Evolutionary conservation across 2,113 vertebrate species (phyloP).

Genomic region (Prietella phreatophila): DNA sequence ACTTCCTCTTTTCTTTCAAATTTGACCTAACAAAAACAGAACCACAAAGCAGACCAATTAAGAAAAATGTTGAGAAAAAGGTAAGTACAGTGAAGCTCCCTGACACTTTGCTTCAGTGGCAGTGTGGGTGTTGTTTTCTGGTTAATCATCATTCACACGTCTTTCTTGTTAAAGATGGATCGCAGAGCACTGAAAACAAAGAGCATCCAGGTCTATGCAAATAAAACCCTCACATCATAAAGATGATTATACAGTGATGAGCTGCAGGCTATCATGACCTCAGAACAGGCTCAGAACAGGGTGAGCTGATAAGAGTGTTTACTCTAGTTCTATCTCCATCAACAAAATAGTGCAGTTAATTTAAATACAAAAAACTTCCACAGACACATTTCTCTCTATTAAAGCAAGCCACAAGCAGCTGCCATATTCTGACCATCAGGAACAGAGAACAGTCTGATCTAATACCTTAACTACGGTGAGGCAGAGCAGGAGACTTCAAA

Average conservation of each 20-base stretch:
- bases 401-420: constrained; percentile 40
- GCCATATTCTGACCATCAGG: constrained; percentile 30
- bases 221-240: not conserved
- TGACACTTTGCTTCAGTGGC: not conserved
- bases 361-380: not conserved
- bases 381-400: not conserved
- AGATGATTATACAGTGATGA: not conserved
- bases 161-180: not conserved
- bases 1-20: not conserved
- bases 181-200: constrained; percentile 14
- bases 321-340: too few relatives aligned
- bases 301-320: not conserved
- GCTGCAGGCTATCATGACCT: not conserved
- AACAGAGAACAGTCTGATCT: constrained; percentile 53
- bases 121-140: not conserved
- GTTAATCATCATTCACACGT: constrained; percentile 4
- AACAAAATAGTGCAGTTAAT: not conserved
- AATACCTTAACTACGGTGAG: constrained; percentile 56
- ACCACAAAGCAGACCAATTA: not conserved
- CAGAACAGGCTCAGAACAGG: not conserved
- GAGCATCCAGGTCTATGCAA: not conserved
- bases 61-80: not conserved
- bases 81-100: not conserved
- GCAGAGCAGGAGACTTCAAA: constrained; percentile 57
- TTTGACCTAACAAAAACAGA: constrained; percentile 19